Evolutionary conservation across 1,140 invertebrate genomes (phyloP), one percentile per base, ranked within the genome.

Genomic region (Eurosta solidaginis): DNA sequence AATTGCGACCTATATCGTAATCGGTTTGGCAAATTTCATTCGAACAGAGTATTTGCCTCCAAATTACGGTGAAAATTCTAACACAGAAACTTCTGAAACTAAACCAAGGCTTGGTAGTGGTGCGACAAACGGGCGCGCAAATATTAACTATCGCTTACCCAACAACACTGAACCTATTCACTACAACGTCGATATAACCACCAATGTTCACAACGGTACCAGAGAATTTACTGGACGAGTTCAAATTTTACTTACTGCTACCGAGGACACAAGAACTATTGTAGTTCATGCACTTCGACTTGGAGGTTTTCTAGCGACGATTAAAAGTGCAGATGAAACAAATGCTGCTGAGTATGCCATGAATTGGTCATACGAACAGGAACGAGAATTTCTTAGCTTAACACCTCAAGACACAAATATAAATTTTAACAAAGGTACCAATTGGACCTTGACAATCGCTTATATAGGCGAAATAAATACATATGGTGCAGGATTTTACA

Each of bases 401-500:
- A 27, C 17, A 2, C 80, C 90, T 3, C 0, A 20, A 1, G n/a
- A 36, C 6, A 73, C 9, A 5, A 83, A 76, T 10, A 6, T 68
- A 7, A 27, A 12, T 52, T 74, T 78, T 9, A 40, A 10, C 3
- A 42, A 2, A 6, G 47, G 17, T 49, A 78, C 79, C 3, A 84
- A 80, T 7, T 88, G 92, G 81, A 78, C 76, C 12, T 83, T 92
- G 50, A 85, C 83, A 1, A 90, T 92, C 36, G 44, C 68, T 0
- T 93, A 91, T 68, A 83, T 77, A 1, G 91, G 92, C 29, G 81
- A 82, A 1, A 86, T 92, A 25, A 90, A 91, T 77, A 81, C 86
- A 1, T 91, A 92, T 78, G 89, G 92, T 79, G 90, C 90, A 49
- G 96, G 96, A 63, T 96, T 97, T 85, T 97, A 97, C 82, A 90